Evolutionary conservation across 1,140 invertebrate genomes (phyloP).

Genomic region (Thaumatotibia leucotreta): DNA sequence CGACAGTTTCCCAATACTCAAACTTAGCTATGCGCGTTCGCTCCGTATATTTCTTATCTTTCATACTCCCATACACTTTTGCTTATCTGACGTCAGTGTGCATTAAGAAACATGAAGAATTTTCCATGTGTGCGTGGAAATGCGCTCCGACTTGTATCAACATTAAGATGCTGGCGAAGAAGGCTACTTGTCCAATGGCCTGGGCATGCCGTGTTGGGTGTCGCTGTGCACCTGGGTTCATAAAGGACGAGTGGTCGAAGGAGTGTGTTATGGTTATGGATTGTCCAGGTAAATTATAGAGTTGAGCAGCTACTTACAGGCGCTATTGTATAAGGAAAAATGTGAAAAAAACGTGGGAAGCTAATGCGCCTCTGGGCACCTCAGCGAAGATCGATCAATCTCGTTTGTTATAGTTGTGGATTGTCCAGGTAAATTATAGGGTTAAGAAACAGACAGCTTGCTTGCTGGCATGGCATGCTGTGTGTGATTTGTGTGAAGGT

Average conservation of each 20-base stretch:
- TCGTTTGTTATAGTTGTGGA: slow-evolving; percentile 47
- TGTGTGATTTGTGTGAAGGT: too few relatives aligned
- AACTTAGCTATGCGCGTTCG: not conserved
- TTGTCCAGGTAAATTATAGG: slow-evolving; percentile 48
- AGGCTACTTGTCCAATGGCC: slow-evolving; percentile 29
- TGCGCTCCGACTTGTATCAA: slow-evolving; percentile 62
- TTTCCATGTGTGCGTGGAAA: slow-evolving; percentile 54
- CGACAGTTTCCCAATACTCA: not conserved
- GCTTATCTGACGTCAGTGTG: slow-evolving; percentile 45
- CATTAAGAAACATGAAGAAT: slow-evolving; percentile 46
- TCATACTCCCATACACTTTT: not conserved
- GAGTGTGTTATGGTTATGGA: slow-evolving; percentile 48
- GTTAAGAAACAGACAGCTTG: too few relatives aligned
- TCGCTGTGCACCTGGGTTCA: slow-evolving; percentile 48
- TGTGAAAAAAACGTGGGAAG: too few relatives aligned
- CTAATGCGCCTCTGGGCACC: slow-evolving; percentile 51
- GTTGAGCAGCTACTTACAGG: too few relatives aligned
- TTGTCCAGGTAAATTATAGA: slow-evolving; percentile 48
- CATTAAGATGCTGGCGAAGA: slow-evolving; percentile 28
- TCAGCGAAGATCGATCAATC: slow-evolving; percentile 57
- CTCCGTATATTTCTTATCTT: not conserved
- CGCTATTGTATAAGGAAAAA: too few relatives aligned
- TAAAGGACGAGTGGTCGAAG: slow-evolving; percentile 55
- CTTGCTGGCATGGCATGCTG: too few relatives aligned
- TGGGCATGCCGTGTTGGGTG: slow-evolving; percentile 60